phyloP scores from a whole-genome alignment of 2,797 vertebrate genomes.

The Eulemur albifrons region DNA sequence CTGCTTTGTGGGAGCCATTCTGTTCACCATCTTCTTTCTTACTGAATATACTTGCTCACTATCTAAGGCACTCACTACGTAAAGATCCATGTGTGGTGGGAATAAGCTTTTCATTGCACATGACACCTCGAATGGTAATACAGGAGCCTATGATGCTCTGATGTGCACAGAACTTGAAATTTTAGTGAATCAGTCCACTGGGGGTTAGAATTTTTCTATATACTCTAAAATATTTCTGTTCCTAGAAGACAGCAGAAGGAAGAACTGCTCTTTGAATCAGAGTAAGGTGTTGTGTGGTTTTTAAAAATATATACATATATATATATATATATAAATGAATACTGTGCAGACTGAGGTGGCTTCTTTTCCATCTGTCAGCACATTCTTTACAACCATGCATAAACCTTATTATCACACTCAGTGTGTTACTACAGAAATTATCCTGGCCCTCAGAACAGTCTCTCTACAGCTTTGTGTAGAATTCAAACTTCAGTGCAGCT shows the following conservation, averaged over 20 bases:
- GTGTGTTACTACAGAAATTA: slow-evolving; percentile 83
- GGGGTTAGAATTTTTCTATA: slow-evolving; percentile 61
- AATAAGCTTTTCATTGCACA: slow-evolving; percentile 68
- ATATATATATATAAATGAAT: slow-evolving; percentile 78
- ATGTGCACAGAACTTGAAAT: slow-evolving; percentile 69
- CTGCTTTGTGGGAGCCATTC: background rate
- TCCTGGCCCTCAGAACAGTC: slow-evolving; percentile 76
- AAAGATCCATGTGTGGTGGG: slow-evolving; percentile 62
- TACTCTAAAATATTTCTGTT: slow-evolving; percentile 70
- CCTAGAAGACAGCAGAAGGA: slow-evolving; percentile 59
- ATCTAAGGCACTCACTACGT: slow-evolving; percentile 39
- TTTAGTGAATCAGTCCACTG: slow-evolving; percentile 67
- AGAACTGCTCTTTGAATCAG: slow-evolving; percentile 75
- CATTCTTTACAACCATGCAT: slow-evolving; percentile 85
- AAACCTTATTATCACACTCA: slow-evolving; percentile 85
- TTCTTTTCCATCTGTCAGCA: slow-evolving; percentile 86
- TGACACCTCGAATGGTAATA: slow-evolving; percentile 72
- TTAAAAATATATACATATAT: background rate
- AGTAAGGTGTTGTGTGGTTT: slow-evolving; percentile 75
- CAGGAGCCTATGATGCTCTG: slow-evolving; percentile 68
- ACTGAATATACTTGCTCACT: slow-evolving; percentile 35
- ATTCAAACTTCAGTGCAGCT: slow-evolving; percentile 60
- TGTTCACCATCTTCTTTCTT: slow-evolving; percentile 12
- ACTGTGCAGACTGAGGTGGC: slow-evolving; percentile 72
- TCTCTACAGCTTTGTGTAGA: slow-evolving; percentile 71